These are phyloP conservation scores for Panthera uncia DNA, from an alignment of 2,113 vertebrate species.

Conservation along the genomic window DNA sequence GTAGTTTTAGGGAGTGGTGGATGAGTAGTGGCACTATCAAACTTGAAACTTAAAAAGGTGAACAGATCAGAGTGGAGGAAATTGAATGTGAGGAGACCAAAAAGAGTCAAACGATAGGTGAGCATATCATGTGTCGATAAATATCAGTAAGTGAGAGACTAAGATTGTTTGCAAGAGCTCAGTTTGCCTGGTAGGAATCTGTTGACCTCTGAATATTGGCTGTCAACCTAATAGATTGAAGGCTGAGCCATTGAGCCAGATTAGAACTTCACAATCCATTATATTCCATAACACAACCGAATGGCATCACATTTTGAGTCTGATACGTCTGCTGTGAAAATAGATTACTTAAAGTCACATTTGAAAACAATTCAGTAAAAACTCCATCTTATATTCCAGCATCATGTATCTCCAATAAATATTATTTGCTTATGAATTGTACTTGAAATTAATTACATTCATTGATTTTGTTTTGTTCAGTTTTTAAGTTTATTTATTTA, in stretches of 20 bases:
- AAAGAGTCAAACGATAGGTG: background rate
- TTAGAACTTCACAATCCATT: background rate
- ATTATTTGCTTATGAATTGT: background rate
- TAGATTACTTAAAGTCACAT: background rate
- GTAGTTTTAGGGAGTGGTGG: background rate
- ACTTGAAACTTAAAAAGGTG: background rate
- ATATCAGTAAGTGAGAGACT: background rate
- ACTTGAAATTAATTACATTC: constrained; percentile 30
- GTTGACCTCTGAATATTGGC: background rate
- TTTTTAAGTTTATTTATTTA: no score
- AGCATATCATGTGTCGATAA: background rate
- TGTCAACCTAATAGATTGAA: background rate
- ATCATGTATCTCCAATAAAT: background rate
- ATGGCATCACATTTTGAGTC: background rate
- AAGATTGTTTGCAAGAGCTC: background rate
- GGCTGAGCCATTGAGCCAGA: background rate
- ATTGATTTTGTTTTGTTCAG: no score
- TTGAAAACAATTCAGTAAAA: constrained; percentile 29
- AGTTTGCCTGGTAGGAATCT: background rate
- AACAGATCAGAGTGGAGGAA: background rate
- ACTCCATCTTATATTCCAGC: background rate
- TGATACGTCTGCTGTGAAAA: background rate
- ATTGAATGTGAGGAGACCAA: background rate
- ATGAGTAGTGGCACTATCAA: background rate
- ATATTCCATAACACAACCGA: background rate